phyloP scores from a whole-genome alignment of 1,140 invertebrate species.

The Drosophila jambulina region DNA sequence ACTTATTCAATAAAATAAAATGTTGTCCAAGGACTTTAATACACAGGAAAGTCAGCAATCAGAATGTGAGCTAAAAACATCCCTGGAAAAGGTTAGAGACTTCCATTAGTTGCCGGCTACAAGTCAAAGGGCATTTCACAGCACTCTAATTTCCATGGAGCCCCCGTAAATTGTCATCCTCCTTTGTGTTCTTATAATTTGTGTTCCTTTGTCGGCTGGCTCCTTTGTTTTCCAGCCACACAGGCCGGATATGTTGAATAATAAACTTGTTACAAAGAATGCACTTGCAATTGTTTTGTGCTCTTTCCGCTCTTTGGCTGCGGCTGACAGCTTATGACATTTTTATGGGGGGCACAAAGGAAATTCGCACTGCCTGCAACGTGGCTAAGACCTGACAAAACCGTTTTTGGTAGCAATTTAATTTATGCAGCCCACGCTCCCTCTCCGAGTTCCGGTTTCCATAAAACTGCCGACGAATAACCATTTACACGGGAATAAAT shows the following conservation, averaged over 20 bases:
- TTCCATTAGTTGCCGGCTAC: not conserved
- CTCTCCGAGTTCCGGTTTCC: conserved; percentile 36
- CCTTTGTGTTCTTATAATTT: not conserved
- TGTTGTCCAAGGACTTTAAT: not conserved
- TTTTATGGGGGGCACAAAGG: conserved; percentile 34
- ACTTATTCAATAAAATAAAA: conserved; percentile 5
- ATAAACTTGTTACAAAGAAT: conserved; percentile 22
- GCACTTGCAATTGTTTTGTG: conserved; percentile 23
- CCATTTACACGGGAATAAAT: conserved; percentile 52
- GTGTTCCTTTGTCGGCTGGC: not conserved
- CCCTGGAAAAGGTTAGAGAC: not conserved
- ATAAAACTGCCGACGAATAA: conserved; percentile 46
- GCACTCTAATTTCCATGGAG: conserved; percentile 6
- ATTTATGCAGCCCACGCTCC: conserved; percentile 3
- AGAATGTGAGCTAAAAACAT: not conserved
- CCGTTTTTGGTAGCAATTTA: conserved; percentile 2
- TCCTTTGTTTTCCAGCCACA: not conserved
- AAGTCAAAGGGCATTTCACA: not conserved
- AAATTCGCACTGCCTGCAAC: conserved; percentile 3
- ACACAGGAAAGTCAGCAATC: not conserved
- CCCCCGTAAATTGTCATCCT: not conserved
- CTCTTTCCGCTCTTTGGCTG: conserved; percentile 13
- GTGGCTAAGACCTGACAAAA: conserved; percentile 6
- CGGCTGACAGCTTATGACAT: conserved; percentile 39
- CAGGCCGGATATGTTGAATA: conserved; percentile 3